Conservation (phyloP, 2,888 invertebrate genomes). For the Hedychridium roseum region DNA sequence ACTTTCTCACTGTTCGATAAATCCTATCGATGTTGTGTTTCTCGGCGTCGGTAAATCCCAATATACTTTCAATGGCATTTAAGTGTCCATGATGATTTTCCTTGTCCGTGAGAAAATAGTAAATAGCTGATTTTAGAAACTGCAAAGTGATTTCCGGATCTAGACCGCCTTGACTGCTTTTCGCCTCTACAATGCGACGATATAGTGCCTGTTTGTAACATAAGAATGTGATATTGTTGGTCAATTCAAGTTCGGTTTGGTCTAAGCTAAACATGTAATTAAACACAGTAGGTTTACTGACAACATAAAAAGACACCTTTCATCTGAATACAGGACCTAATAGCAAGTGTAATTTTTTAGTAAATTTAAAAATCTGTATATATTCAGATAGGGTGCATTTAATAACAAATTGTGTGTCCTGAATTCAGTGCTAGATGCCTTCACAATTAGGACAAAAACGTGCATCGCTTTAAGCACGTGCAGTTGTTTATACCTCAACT, state of each 20-base stretch:
- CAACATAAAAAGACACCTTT: too few species aligned
- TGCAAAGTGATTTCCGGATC: slow-evolving; percentile 93
- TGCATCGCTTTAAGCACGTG: slow-evolving; percentile 42
- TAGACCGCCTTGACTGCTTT: slow-evolving; percentile 75
- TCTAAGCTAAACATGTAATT: too few species aligned
- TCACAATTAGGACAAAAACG: slow-evolving; percentile 26
- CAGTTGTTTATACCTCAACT: slow-evolving; percentile 41
- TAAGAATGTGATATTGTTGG: too few species aligned
- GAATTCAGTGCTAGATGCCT: too few species aligned
- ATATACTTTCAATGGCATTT: slow-evolving; percentile 89
- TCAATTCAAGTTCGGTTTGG: too few species aligned
- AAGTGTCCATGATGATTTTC: slow-evolving; percentile 90
- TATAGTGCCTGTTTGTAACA: slow-evolving; percentile 92
- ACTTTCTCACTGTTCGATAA: slow-evolving; percentile 54
- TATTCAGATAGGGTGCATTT: too few species aligned
- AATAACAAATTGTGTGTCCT: too few species aligned
- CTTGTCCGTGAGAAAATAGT: slow-evolving; percentile 89
- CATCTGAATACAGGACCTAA: too few species aligned
- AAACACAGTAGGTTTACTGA: too few species aligned
- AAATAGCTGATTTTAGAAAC: slow-evolving; percentile 92
- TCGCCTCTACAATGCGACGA: slow-evolving; percentile 81
- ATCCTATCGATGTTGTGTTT: slow-evolving; percentile 79
- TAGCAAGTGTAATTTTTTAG: too few species aligned
- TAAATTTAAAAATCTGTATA: too few species aligned
- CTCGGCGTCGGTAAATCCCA: slow-evolving; percentile 85